Evolutionary conservation across 2,888 invertebrate genomes (phyloP).

Genomic region (Melitaea athalia): DNA sequence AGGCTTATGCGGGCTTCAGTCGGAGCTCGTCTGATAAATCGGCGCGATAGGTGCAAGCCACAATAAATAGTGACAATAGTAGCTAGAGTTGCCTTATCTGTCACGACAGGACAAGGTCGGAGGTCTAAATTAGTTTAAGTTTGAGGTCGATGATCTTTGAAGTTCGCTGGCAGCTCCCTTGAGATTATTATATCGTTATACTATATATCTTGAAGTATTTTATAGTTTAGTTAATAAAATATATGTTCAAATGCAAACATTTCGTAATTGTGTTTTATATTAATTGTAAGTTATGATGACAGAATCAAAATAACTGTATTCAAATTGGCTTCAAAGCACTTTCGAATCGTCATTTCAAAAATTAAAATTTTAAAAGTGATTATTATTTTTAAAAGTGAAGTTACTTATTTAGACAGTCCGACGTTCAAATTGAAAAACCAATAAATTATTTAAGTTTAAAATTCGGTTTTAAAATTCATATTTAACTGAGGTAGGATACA

Average conservation of each 20-base stretch:
- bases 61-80: conserved; percentile 29
- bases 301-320: too few relatives aligned
- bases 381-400: too few relatives aligned
- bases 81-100: conserved; percentile 16
- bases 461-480: too few relatives aligned
- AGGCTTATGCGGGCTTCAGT: conserved; percentile 33
- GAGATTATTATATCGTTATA: background rate
- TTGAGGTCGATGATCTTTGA: background rate
- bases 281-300: too few relatives aligned
- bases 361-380: too few relatives aligned
- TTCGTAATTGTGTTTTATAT: background rate
- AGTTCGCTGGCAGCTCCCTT: background rate
- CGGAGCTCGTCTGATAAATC: conserved; percentile 26
- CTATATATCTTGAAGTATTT: background rate
- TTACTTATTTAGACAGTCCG: too few relatives aligned
- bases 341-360: too few relatives aligned
- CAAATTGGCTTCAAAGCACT: too few relatives aligned
- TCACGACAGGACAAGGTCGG: conserved; percentile 11
- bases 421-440: too few relatives aligned
- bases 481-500: too few relatives aligned
- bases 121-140: background rate
- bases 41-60: conserved; percentile 24
- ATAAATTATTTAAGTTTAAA: too few relatives aligned
- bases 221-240: background rate
- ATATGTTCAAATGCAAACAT: background rate